Evolutionary conservation across 2,113 vertebrate species (phyloP).

Genomic region (Hymenochirus boettgeri): DNA sequence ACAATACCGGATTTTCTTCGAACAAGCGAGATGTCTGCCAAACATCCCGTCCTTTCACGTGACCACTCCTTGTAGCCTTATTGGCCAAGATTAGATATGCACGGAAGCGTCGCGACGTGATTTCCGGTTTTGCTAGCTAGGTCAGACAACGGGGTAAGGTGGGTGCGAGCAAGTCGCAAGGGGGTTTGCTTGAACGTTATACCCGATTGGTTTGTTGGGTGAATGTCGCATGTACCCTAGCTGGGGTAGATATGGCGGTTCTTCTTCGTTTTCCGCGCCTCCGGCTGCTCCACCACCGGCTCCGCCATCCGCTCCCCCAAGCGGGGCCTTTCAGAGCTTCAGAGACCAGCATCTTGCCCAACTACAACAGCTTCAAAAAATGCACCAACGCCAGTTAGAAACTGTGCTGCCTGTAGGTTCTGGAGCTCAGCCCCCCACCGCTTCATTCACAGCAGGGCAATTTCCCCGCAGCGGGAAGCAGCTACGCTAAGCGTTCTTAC

Average conservation of each 20-base stretch:
- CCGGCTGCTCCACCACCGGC: conserved; percentile 46
- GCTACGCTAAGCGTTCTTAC: conserved; percentile 32
- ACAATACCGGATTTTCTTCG: too few species aligned
- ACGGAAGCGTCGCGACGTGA: too few species aligned
- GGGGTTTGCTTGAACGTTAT: too few species aligned
- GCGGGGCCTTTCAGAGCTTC: conserved; percentile 71
- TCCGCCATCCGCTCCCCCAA: conserved; percentile 52
- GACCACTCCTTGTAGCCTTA: too few species aligned
- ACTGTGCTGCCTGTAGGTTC: conserved; percentile 71
- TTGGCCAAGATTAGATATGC: too few species aligned
- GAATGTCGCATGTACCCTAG: conserved; percentile 81
- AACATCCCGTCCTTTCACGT: too few species aligned
- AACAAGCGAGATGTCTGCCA: too few species aligned
- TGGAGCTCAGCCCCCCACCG: conserved; percentile 53
- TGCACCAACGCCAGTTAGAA: conserved; percentile 89
- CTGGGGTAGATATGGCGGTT: conserved; percentile 68
- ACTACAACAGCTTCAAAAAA: conserved; percentile 90
- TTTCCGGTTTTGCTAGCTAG: too few species aligned
- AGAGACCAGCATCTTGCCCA: conserved; percentile 88
- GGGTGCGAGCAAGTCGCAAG: too few species aligned
- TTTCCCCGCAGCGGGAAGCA: conserved; percentile 35
- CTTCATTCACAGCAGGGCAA: conserved; percentile 51
- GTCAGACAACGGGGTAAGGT: too few species aligned
- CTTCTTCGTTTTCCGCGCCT: conserved; percentile 20
- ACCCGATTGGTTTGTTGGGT: too few species aligned